Base-by-base conservation (phyloP, 23 tunicate species). In the Styela clava region DNA sequence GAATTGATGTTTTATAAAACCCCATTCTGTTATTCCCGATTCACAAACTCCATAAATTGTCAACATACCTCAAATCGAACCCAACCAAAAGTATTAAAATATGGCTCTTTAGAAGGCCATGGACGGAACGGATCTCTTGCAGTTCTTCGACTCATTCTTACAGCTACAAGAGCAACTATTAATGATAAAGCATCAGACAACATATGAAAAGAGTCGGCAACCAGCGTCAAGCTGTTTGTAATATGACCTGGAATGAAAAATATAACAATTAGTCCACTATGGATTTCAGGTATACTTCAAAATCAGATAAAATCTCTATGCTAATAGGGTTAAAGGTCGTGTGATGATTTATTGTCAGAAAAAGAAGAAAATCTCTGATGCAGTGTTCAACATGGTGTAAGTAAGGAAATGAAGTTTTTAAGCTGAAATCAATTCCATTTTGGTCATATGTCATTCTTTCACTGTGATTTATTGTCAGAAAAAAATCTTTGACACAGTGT, bases 151-250 rank as follows among this genome's bases (percentile, higher is more conserved):
- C 95, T 89, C 87, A 87, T 87, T n/a, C 86, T 78, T 24, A 95
- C 95, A 12, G 99, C 99, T 21, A 90, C 74, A 23, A 95, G 82
- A 1, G 85, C 92, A 64, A 95, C 99, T 21, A 95, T 69, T 30
- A 95, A 52, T 16, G 95, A 80, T 31, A 95, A 69, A 5, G 82
- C 95, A 79, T 95, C 99, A 32, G 99, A 95, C n/a, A 95, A 74
- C 99, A 95, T 95, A 74, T 95, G 99, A 64, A 89, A 95, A n/a
- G 99, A 89, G 73, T 95, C 99, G n/a, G 99, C 99, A 20, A 95
- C 86, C 64, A 95, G 68, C 5, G 99, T 90, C 79, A 95, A 74
- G 63, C 91, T 86, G 78, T 81, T 69, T 29, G 98, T 83, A 32
- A 87, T 33, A 52, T 93, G 89, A 84, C 98, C 98, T 93, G 97